Evolutionary conservation across 1,140 invertebrate species (phyloP), one percentile per base, ranked within the genome.

Genomic region (Fopius arisanus): DNA sequence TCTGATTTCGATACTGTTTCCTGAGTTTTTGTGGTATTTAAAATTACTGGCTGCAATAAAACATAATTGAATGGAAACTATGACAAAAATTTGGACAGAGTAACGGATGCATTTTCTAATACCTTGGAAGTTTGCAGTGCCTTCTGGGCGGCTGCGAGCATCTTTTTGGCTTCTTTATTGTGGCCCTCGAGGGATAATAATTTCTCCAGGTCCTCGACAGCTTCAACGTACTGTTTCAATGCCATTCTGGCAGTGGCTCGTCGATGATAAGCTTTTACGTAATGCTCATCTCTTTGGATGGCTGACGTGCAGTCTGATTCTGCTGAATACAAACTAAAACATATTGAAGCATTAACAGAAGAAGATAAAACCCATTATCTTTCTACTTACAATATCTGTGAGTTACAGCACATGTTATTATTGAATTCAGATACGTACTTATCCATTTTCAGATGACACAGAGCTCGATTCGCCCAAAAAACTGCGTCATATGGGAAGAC

Each of bases 391-490:
- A n/a, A n/a, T n/a, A n/a, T n/a, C n/a, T n/a, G n/a, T n/a, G n/a
- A n/a, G n/a, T n/a, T n/a, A 71, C 16, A 16, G 16, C 62, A 33
- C 19, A 73, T 4, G 14, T 51, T 67, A 10, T 37, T n/a, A 78
- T 78, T 43, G 59, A 62, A 19, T 54, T 16, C 23, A 31, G 10
- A 10, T 2, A 28, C 43, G 72, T 90, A 97, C 95, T 93, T 92
- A 76, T 96, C 90, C 78, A 93, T 90, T 84, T 97, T 97, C 10
- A 98, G 87, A 77, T 94, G 92, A 77, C 96, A 97, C 72, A 97
- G 90, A 7, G 95, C 96, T 80, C 97, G 89, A 87, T 98, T 98
- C 7, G 95, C 94, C 82, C 92, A 96, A 80, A 95, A 94, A 6
- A 95, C 89, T 6, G 96, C 91, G 87, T 97, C 96, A 73, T 92